Evolutionary conservation across 2,113 vertebrate species (phyloP).

Genomic region (Grantiella picta): DNA sequence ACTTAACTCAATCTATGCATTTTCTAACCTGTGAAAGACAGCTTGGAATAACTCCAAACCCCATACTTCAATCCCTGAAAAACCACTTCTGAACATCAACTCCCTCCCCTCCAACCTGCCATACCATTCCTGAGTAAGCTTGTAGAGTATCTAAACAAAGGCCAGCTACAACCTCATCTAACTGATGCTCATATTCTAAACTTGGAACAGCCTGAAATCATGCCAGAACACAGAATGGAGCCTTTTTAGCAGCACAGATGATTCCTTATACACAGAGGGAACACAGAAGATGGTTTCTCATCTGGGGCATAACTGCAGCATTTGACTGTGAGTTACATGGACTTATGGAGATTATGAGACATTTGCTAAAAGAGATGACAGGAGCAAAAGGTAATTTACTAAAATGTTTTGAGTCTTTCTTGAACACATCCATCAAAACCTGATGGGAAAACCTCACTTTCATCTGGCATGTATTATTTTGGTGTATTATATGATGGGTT

Average conservation of each 20-base stretch:
- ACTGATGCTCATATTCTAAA: slow-evolving; percentile 7
- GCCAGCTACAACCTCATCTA: background rate
- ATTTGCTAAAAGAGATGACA: slow-evolving; percentile 42
- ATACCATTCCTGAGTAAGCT: background rate
- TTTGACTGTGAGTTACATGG: slow-evolving; percentile 3
- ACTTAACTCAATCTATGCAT: background rate
- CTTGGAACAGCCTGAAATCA: slow-evolving; percentile 15
- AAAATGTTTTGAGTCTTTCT: slow-evolving; percentile 52
- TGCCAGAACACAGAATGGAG: slow-evolving; percentile 41
- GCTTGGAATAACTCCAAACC: background rate
- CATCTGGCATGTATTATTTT: slow-evolving; percentile 21
- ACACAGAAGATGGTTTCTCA: slow-evolving; percentile 66
- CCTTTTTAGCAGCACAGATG: slow-evolving; percentile 63
- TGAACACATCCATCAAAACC: slow-evolving; percentile 7
- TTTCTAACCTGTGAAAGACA: background rate
- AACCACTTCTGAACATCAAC: background rate
- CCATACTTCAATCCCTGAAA: background rate
- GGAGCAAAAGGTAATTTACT: slow-evolving; percentile 61
- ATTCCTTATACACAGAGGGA: background rate
- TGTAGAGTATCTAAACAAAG: background rate
- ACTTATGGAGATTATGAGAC: slow-evolving; percentile 26
- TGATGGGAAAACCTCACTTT: slow-evolving; percentile 19
- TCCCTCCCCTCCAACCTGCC: background rate
- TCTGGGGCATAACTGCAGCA: slow-evolving; percentile 42
- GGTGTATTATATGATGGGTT: background rate